Base-by-base conservation (phyloP, 92 coral and sea anemone species). In the Epizoanthus stellaris region DNA sequence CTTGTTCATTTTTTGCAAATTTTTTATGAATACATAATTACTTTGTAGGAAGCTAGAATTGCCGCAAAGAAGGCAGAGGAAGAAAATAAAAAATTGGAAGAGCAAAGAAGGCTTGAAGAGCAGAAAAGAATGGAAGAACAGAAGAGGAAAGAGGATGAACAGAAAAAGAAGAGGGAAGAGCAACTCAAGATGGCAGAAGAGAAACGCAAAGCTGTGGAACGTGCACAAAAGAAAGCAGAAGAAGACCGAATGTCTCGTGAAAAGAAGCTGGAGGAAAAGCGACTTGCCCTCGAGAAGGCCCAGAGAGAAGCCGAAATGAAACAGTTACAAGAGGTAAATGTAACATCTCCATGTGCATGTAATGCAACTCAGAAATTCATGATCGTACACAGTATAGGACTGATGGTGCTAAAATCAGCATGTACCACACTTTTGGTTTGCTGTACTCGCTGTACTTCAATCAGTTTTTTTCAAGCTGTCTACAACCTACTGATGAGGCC, bases 11-110 rank as follows among this genome's bases (percentile, higher is more conserved):
- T 45, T 45, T 45, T 45, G 9, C 6, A 45, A 42, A 3, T 42
- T 42, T 42, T 42, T 3, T 3, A 3, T 42, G 47, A 42, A 5
- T 5, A 4, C 9, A 45, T 45, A 45, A 52, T 52, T 2, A 52
- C 10, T 52, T 52, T 52, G 17, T 85, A 94, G 98, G 98, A 94
- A 84, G 98, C 98, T 56, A 42, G 94, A 65, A 72, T 83, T 69
- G 94, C 94, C 10, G 95, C 94, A 6, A 71, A 77, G 76, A 93
- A 90, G 75, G 96, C 90, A 74, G 98, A 92, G 80, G 92, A 93
- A 85, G 94, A 88, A 79, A 93, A 85, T 85, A 86, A 84, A 76
- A 91, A 85, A 89, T 79, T 82, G 20, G 91, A 86, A 80, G 94
- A 89, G 56, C 90, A 89, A 83, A 89, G 90, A 69, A 85, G 93